A percentile compares a stretch with the other conserved stretches of the same genome.
Conservation (phyloP, 2,888 invertebrate genomes). For the Esperia sulphurella region DNA sequence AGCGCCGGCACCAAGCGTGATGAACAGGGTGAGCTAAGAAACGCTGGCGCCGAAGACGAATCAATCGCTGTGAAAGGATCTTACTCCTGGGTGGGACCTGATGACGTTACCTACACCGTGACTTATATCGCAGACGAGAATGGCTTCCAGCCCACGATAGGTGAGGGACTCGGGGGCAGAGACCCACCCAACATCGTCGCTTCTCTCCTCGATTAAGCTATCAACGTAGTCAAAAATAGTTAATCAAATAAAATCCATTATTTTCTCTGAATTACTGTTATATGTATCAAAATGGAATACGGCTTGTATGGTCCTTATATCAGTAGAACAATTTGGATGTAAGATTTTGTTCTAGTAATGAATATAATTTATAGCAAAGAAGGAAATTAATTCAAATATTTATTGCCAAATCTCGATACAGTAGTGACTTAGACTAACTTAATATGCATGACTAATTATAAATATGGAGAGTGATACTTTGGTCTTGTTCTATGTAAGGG, state of each 20-base stretch:
- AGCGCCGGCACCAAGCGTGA: slow-evolving; percentile 71
- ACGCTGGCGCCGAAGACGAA: slow-evolving; percentile 74
- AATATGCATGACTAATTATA: no score
- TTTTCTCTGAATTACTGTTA: no score
- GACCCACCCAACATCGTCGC: slow-evolving; percentile 36
- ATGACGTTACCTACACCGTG: slow-evolving; percentile 68
- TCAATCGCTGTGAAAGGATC: slow-evolving; percentile 69
- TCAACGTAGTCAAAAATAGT: neutral
- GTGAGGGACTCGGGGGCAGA: slow-evolving; percentile 45
- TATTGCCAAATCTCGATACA: no score
- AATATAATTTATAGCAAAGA: no score
- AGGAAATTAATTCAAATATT: no score
- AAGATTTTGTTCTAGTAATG: no score
- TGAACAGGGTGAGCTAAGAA: slow-evolving; percentile 72
- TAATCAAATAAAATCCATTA: neutral
- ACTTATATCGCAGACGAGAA: slow-evolving; percentile 78
- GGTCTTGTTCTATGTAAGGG: no score
- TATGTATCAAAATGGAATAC: no score
- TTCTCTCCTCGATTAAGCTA: slow-evolving; percentile 48
- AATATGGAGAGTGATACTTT: no score
- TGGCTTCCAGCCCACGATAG: slow-evolving; percentile 72
- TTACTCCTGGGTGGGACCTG: slow-evolving; percentile 70
- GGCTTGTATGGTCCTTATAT: no score
- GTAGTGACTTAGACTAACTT: no score
- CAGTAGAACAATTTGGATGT: no score